These are phyloP conservation scores for Cybosia mesomella DNA, from an alignment of 2,888 invertebrate species.

Conservation along the genomic window DNA sequence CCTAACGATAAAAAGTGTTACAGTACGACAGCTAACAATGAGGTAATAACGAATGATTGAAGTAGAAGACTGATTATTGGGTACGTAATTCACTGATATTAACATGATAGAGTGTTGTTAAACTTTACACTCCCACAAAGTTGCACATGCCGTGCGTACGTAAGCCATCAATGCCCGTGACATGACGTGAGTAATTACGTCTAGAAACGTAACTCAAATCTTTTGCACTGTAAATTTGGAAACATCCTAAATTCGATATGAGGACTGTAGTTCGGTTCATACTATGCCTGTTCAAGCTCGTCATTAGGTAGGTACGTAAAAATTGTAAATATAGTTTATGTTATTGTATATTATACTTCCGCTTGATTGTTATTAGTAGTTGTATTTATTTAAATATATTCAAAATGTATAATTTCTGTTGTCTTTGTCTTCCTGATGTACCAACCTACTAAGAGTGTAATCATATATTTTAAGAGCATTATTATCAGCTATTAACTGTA, in stretches of 20 bases:
- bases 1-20: no score
- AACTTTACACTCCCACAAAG: no score
- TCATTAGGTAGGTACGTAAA: slow-evolving; percentile 1
- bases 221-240: no score
- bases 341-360: slow-evolving; percentile 28
- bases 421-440: slow-evolving; percentile 27
- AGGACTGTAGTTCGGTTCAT: not conserved
- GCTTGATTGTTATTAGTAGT: slow-evolving; percentile 22
- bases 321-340: slow-evolving; percentile 20
- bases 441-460: slow-evolving; percentile 14
- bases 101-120: not conserved
- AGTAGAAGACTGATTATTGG: not conserved
- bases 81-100: not conserved
- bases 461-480: slow-evolving; percentile 16
- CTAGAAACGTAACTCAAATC: no score
- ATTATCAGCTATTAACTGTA: slow-evolving; percentile 23
- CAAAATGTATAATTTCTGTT: slow-evolving; percentile 26
- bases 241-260: not conserved
- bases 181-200: no score
- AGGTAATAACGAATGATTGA: not conserved
- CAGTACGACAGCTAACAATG: not conserved
- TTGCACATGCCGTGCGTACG: no score
- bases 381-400: slow-evolving; percentile 27
- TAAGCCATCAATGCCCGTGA: no score
- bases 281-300: not conserved